Percentiles rank a stretch among this genome's conserved stretches.
phyloP scores from a whole-genome alignment of 2,888 invertebrate genomes.

The Chamaedrilus cognettii region DNA sequence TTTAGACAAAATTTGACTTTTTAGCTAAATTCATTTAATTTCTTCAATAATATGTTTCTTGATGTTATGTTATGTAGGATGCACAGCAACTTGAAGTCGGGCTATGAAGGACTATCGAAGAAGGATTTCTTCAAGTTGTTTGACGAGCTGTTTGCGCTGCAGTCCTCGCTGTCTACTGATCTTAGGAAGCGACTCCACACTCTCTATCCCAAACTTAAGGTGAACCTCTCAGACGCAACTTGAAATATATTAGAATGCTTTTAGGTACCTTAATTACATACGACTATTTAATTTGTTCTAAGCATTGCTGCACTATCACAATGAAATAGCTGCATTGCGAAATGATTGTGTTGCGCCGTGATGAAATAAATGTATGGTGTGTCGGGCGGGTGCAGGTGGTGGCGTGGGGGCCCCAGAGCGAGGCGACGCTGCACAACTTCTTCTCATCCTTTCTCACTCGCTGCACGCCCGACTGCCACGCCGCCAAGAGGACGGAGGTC shows the following conservation, averaged over 20 bases:
- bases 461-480: constrained; percentile 64
- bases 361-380: too few relatives aligned
- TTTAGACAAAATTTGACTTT: too few relatives aligned
- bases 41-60: too few relatives aligned
- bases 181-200: constrained; percentile 51
- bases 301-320: too few relatives aligned
- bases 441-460: constrained; percentile 71
- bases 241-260: too few relatives aligned
- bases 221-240: too few relatives aligned
- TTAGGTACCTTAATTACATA: too few relatives aligned
- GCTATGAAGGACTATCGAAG: constrained; percentile 48
- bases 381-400: constrained; percentile 50
- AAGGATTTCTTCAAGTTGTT: constrained; percentile 57
- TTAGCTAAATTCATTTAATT: too few relatives aligned
- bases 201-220: constrained; percentile 58
- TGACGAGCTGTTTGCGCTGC: constrained; percentile 50
- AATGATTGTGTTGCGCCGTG: too few relatives aligned
- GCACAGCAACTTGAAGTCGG: constrained; percentile 42
- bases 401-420: constrained; percentile 50
- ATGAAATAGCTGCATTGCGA: too few relatives aligned
- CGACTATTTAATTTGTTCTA: too few relatives aligned
- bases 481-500: constrained; percentile 65
- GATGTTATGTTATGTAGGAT: constrained; percentile 38
- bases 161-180: constrained; percentile 44
- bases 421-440: constrained; percentile 58